These are phyloP conservation scores for Helicorthomorpha holstii DNA, from an alignment of 1,140 invertebrate genomes.

Conservation along the genomic window DNA sequence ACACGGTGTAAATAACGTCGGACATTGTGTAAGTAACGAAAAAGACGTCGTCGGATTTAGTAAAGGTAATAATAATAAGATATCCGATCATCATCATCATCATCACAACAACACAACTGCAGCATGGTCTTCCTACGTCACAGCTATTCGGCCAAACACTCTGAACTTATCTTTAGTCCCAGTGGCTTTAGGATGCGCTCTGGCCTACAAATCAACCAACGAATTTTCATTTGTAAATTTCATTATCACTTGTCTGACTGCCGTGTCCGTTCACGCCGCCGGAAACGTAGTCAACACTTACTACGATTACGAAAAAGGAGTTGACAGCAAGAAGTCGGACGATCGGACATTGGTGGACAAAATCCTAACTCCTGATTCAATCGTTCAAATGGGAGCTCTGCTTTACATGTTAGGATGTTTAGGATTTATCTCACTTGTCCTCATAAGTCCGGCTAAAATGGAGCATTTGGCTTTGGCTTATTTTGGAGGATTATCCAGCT, in stretches of 20 bases:
- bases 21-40: no score
- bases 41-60: no score
- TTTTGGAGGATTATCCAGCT: conserved; percentile 90
- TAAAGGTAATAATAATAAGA: no score
- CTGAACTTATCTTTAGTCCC: conserved; percentile 78
- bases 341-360: conserved; percentile 84
- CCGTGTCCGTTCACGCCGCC: conserved; percentile 80
- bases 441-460: conserved; percentile 73
- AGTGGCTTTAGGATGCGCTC: conserved; percentile 62
- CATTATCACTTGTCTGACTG: conserved; percentile 60
- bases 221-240: conserved; percentile 62
- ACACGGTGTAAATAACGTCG: no score
- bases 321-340: conserved; percentile 75
- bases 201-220: conserved; percentile 57
- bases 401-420: conserved; percentile 71
- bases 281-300: conserved; percentile 96
- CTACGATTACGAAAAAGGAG: conserved; percentile 83
- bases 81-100: no score
- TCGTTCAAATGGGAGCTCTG: conserved; percentile 68
- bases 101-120: no score
- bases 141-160: conserved; percentile 80
- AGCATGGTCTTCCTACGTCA: conserved; percentile 65
- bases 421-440: conserved; percentile 64
- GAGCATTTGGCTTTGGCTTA: conserved; percentile 85
- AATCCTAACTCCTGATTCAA: conserved; percentile 64